phyloP scores from a whole-genome alignment of 2,888 invertebrate species.

The Podotricha telesiphe region DNA sequence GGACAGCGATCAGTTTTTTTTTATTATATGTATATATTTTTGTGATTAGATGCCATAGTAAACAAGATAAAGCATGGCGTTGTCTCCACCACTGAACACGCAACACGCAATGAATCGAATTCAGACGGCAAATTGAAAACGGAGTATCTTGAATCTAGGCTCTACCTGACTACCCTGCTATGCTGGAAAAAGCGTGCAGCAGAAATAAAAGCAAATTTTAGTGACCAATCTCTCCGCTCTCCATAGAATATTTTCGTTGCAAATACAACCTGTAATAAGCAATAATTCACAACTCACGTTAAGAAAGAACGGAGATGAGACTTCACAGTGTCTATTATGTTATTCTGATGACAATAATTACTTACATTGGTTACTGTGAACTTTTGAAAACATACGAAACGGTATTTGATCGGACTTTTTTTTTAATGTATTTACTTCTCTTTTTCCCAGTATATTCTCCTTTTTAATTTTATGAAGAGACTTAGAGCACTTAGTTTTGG shows the following conservation, averaged over 20 bases:
- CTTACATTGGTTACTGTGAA: constrained; percentile 41
- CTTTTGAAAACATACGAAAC: constrained; percentile 41
- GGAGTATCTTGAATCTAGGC: no score
- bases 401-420: constrained; percentile 29
- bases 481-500: no score
- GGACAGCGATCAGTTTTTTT: no score
- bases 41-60: no score
- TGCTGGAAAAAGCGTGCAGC: background rate
- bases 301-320: constrained; percentile 52
- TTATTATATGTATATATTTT: no score
- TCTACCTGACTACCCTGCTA: no score
- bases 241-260: background rate
- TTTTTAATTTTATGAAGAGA: no score
- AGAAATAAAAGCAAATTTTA: background rate
- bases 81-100: background rate
- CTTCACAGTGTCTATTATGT: constrained; percentile 56
- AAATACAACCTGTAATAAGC: constrained; percentile 33
- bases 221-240: background rate
- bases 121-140: no score
- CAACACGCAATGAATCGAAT: no score
- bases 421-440: background rate
- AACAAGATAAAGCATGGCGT: background rate
- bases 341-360: constrained; percentile 57
- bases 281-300: constrained; percentile 40
- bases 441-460: no score